phyloP scores from a whole-genome alignment of 2,888 invertebrate species.

The Aleiodes leptofemur region DNA sequence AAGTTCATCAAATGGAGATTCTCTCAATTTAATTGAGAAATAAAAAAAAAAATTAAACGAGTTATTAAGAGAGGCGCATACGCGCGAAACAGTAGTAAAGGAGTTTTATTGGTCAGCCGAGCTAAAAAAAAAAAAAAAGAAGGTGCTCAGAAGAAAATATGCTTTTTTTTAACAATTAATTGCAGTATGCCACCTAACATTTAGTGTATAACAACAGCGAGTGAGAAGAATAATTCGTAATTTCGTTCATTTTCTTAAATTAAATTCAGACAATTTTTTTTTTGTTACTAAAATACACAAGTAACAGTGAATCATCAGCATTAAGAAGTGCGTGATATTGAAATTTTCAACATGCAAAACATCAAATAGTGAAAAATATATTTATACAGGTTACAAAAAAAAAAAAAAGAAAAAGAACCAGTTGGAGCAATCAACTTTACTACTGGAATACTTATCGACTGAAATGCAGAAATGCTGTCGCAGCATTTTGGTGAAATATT shows the following conservation, averaged over 20 bases:
- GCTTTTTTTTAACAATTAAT: constrained; percentile 32
- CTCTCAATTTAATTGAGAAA: neutral
- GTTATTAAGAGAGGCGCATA: constrained; percentile 1
- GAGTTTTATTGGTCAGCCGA: constrained; percentile 22
- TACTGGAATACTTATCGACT: too few species aligned
- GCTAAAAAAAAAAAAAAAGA: neutral
- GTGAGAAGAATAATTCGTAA: constrained; percentile 12
- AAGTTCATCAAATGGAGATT: constrained; percentile 16
- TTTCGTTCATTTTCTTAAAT: constrained; percentile 9
- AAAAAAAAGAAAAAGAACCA: too few species aligned
- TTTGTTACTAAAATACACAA: neutral
- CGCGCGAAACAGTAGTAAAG: constrained; percentile 34
- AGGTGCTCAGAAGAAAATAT: constrained; percentile 1
- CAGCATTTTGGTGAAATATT: too few species aligned
- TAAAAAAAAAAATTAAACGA: constrained; percentile 12
- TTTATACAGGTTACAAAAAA: too few species aligned
- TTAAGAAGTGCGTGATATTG: constrained; percentile 11
- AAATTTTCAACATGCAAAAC: constrained; percentile 22
- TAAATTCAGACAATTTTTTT: neutral
- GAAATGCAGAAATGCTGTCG: too few species aligned
- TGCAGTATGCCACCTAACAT: constrained; percentile 37
- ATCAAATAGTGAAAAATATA: neutral
- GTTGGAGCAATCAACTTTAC: too few species aligned
- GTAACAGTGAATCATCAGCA: neutral
- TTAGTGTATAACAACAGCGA: constrained; percentile 32